phyloP scores from a whole-genome alignment of 2,113 vertebrate species.

The Muntiacus reevesi region DNA sequence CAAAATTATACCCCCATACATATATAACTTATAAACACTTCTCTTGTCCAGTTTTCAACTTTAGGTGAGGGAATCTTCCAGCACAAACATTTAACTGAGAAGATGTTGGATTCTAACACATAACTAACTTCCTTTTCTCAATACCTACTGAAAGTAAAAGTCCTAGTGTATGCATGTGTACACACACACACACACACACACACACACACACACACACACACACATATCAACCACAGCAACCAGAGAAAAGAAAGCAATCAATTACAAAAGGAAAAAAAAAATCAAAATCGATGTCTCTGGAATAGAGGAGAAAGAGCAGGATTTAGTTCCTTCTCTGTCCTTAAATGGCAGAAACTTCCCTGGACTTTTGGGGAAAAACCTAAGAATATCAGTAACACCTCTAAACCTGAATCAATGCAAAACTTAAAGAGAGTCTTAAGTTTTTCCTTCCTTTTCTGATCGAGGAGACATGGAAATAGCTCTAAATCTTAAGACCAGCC shows the following conservation, averaged over 20 bases:
- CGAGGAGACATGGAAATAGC: not conserved
- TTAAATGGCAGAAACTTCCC: not conserved
- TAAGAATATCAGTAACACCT: not conserved
- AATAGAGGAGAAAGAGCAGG: not conserved
- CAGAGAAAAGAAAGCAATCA: not conserved
- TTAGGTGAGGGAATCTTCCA: not conserved
- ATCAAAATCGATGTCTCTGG: not conserved
- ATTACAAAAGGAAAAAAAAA: not conserved
- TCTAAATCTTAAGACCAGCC: not conserved
- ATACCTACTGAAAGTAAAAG: not conserved
- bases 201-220: not conserved
- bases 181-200: not conserved
- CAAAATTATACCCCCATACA: not conserved
- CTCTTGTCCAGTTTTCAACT: not conserved
- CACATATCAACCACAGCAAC: not conserved
- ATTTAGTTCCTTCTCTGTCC: not conserved
- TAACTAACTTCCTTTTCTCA: not conserved
- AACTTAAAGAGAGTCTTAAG: not conserved
- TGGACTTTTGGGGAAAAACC: not conserved
- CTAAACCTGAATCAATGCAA: not conserved
- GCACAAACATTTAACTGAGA: not conserved
- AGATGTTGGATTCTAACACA: not conserved
- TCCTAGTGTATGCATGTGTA: accelerated
- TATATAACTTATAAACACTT: not conserved
- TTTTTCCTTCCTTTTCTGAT: not conserved